phyloP scores from a whole-genome alignment of 2,113 vertebrate genomes.

The Perognathus longimembris region DNA sequence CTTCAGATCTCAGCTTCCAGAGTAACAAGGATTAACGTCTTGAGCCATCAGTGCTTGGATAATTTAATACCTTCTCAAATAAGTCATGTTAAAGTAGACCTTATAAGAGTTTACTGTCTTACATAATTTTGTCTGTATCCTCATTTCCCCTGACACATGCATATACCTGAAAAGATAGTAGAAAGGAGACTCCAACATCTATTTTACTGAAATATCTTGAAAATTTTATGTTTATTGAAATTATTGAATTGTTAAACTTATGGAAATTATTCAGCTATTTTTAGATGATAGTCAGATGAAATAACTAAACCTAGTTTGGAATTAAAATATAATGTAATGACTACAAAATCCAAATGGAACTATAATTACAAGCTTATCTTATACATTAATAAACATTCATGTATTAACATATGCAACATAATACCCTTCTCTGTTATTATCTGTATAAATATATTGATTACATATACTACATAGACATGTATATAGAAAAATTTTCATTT shows the following conservation, averaged over 20 bases:
- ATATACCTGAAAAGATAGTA: not conserved
- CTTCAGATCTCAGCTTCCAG: too few relatives aligned
- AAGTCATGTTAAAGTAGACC: too few relatives aligned
- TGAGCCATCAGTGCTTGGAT: too few relatives aligned
- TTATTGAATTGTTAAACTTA: conserved; percentile 54
- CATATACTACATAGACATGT: not conserved
- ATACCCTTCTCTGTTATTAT: not conserved
- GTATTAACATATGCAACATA: conserved; percentile 18
- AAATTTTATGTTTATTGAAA: too few relatives aligned
- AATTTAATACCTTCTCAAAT: too few relatives aligned
- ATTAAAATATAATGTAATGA: conserved; percentile 38
- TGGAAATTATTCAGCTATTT: not conserved
- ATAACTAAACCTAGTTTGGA: not conserved
- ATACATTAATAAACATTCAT: not conserved
- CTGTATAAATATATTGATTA: not conserved
- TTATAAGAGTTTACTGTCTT: not conserved
- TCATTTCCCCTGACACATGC: not conserved
- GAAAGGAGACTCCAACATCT: not conserved
- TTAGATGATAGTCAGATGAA: not conserved
- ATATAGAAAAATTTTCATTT: not conserved
- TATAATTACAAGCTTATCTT: not conserved
- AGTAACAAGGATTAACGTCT: too few relatives aligned
- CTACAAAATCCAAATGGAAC: not conserved
- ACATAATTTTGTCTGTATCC: not conserved
- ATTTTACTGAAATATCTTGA: too few relatives aligned